Conservation (phyloP, 92 coral and sea anemone species). For the Zoanthus sansibaricus region DNA sequence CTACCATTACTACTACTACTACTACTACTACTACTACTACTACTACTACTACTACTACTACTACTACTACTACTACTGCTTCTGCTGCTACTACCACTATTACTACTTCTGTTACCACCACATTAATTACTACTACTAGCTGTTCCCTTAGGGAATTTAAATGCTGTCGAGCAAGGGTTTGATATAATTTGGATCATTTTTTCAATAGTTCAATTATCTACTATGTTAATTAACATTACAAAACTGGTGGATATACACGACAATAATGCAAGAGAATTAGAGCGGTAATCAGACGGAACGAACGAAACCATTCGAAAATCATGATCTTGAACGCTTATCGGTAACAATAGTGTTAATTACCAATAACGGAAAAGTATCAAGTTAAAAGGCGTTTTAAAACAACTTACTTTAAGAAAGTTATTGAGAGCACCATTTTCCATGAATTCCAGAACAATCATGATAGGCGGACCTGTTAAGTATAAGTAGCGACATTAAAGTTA, state of each 20-base stretch:
- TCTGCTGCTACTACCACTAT: not conserved
- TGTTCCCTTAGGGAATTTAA: too few relatives aligned
- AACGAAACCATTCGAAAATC: too few relatives aligned
- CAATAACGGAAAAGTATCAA: not conserved
- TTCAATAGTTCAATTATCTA: too few relatives aligned
- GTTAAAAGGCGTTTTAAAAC: not conserved
- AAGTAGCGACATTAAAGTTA: not conserved
- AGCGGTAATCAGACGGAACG: too few relatives aligned
- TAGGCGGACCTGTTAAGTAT: slow-evolving; percentile 70
- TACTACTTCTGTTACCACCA: not conserved
- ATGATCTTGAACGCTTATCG: too few relatives aligned
- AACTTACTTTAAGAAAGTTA: slow-evolving; percentile 76
- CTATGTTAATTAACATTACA: too few relatives aligned
- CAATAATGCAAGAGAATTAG: too few relatives aligned
- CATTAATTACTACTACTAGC: not conserved
- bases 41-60: not conserved
- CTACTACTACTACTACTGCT: not conserved
- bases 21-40: not conserved
- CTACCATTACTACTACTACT: too few relatives aligned
- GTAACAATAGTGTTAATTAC: too few relatives aligned
- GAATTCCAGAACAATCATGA: slow-evolving; percentile 96
- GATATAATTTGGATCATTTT: too few relatives aligned
- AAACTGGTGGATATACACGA: too few relatives aligned
- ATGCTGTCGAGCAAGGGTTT: too few relatives aligned
- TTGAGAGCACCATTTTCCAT: slow-evolving; percentile 99